Evolutionary conservation across 64 coral and sea anemone genomes (phyloP).

Genomic region (Porites australiensis): DNA sequence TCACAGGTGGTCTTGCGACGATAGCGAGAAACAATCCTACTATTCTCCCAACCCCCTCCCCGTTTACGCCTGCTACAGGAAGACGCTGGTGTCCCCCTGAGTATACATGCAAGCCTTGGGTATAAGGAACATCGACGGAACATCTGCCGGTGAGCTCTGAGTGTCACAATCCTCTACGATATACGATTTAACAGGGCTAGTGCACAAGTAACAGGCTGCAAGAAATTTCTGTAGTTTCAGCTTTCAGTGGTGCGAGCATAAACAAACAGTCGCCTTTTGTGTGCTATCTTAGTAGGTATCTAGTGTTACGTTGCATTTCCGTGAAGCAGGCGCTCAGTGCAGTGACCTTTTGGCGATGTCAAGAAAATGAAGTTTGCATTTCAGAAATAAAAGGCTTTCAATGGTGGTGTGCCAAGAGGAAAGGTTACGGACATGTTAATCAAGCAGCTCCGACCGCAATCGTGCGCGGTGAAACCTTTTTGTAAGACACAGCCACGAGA

Average conservation of each 20-base stretch:
- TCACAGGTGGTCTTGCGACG: too few relatives aligned
- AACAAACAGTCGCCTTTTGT: conserved; percentile 20
- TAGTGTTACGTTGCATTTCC: conserved; percentile 28
- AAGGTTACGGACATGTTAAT: not conserved
- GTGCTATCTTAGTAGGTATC: not conserved
- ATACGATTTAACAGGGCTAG: too few relatives aligned
- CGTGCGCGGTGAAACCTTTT: not conserved
- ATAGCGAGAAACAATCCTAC: too few relatives aligned
- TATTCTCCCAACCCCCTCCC: too few relatives aligned
- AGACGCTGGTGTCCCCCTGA: too few relatives aligned
- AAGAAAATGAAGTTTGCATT: not conserved
- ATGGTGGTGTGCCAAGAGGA: not conserved
- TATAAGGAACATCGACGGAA: too few relatives aligned
- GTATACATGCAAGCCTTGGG: too few relatives aligned
- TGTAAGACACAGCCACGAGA: not conserved
- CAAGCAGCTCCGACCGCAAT: not conserved
- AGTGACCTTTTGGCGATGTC: not conserved
- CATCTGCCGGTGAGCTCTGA: too few relatives aligned
- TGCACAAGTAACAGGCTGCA: too few relatives aligned
- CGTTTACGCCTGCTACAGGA: too few relatives aligned
- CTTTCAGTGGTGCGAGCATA: conserved; percentile 16
- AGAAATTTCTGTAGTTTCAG: not conserved
- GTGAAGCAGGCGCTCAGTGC: not conserved
- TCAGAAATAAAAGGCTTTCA: not conserved
- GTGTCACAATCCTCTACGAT: too few relatives aligned